Percentiles rank a stretch among this genome's conserved stretches.
Conservation (phyloP, 2,888 invertebrate species). For the Sphecodes monilicornis region DNA sequence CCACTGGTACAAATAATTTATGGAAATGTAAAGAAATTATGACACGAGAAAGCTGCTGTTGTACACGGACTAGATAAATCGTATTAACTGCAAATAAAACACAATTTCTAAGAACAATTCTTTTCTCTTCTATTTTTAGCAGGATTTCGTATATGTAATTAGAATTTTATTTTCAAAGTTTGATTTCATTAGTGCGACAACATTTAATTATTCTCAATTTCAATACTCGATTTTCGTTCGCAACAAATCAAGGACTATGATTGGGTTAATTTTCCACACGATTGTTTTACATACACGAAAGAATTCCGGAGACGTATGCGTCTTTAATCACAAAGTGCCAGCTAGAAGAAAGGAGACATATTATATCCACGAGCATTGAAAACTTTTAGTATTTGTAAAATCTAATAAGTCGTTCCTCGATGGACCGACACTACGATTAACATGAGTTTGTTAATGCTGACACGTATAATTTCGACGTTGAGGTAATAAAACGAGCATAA, state of each 20-base stretch:
- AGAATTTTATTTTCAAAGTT: too few relatives aligned
- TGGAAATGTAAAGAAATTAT: neutral
- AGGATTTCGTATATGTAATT: neutral
- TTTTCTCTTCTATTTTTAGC: neutral
- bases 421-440: neutral
- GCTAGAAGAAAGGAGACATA: neutral
- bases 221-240: too few relatives aligned
- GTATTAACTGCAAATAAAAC: neutral
- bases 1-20: neutral
- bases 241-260: too few relatives aligned
- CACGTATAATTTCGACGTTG: neutral
- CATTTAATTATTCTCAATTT: too few relatives aligned
- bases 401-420: neutral
- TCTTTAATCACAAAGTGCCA: neutral
- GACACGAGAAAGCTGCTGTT: neutral
- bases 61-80: neutral
- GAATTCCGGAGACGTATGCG: neutral
- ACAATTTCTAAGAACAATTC: neutral
- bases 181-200: too few relatives aligned
- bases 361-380: neutral
- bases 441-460: neutral
- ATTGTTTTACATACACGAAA: neutral
- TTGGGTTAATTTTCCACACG: too few relatives aligned
- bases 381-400: too few relatives aligned
- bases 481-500: neutral